These are phyloP conservation scores for Heteronetta atricapilla DNA, from an alignment of 2,113 vertebrate genomes.

Conservation along the genomic window DNA sequence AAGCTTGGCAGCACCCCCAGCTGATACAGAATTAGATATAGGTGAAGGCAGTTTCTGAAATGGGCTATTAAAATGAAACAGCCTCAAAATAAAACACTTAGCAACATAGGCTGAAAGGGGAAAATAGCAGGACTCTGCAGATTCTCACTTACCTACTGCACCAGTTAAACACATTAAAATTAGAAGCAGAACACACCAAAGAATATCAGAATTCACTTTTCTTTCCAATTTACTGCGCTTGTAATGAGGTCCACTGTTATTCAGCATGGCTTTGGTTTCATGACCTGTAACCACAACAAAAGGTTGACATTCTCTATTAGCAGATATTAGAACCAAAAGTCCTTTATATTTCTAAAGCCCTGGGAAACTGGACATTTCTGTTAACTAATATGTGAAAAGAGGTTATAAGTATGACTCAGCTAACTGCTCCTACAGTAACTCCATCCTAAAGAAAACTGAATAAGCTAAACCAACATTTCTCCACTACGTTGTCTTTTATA, in stretches of 20 bases:
- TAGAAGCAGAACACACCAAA: constrained; percentile 92
- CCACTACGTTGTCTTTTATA: neutral
- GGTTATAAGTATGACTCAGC: neutral
- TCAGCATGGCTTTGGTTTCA: constrained; percentile 98
- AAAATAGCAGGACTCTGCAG: neutral
- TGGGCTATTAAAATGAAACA: neutral
- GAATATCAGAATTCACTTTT: constrained; percentile 86
- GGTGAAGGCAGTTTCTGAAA: neutral
- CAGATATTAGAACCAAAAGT: neutral
- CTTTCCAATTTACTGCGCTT: constrained; percentile 92
- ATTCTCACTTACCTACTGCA: constrained; percentile 83
- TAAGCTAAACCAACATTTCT: neutral
- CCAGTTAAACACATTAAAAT: constrained; percentile 87
- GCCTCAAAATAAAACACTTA: neutral
- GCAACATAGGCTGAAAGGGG: neutral
- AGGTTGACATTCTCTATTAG: neutral
- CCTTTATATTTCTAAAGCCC: neutral
- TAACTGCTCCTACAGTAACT: neutral
- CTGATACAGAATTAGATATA: neutral
- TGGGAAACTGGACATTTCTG: neutral
- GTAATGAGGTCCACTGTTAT: constrained; percentile 89
- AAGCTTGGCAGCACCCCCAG: neutral
- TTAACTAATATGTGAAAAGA: neutral
- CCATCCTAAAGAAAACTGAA: neutral
- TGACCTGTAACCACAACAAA: constrained; percentile 80